A percentile compares a stretch with the other conserved stretches of the same genome.
Evolutionary conservation across 2,113 vertebrate genomes (phyloP).

Genomic region (Reinhardtius hippoglossoides): DNA sequence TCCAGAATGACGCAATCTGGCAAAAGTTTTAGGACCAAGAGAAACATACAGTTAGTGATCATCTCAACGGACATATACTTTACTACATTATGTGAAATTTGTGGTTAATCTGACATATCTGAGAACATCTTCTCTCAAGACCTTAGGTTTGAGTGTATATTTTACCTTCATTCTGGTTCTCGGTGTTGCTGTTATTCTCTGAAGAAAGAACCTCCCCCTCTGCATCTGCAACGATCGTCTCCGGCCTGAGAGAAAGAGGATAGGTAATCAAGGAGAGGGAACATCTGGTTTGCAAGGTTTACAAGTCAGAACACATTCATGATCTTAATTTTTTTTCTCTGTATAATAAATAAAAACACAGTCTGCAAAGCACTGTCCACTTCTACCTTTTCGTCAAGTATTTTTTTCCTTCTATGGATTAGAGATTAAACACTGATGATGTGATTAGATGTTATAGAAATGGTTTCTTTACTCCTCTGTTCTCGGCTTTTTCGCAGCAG

Average conservation of each 20-base stretch:
- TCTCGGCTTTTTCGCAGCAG: slow-evolving; percentile 74
- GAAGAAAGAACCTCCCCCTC: slow-evolving; percentile 29
- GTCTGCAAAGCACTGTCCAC: no score
- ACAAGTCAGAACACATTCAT: no score
- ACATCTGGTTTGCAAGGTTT: no score
- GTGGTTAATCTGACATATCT: not conserved
- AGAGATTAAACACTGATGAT: not conserved
- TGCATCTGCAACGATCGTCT: slow-evolving; percentile 17
- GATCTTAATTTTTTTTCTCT: not conserved
- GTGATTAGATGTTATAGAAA: not conserved
- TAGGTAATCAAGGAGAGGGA: not conserved
- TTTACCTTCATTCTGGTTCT: slow-evolving; percentile 68
- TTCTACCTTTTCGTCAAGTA: no score
- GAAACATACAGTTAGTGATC: not conserved
- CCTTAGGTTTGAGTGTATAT: no score
- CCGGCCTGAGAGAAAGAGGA: slow-evolving; percentile 54
- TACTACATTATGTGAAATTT: not conserved
- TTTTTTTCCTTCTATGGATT: no score
- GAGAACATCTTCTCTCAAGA: not conserved
- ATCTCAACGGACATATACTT: not conserved
- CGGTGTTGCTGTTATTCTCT: slow-evolving; percentile 50
- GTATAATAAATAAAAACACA: no score
- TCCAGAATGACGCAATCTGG: slow-evolving; percentile 56
- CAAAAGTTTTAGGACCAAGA: not conserved
- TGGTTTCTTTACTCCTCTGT: slow-evolving; percentile 67